These are phyloP conservation scores for Zaprionus obscuricornis DNA, from an alignment of 2,888 invertebrate species.

Conservation along the genomic window DNA sequence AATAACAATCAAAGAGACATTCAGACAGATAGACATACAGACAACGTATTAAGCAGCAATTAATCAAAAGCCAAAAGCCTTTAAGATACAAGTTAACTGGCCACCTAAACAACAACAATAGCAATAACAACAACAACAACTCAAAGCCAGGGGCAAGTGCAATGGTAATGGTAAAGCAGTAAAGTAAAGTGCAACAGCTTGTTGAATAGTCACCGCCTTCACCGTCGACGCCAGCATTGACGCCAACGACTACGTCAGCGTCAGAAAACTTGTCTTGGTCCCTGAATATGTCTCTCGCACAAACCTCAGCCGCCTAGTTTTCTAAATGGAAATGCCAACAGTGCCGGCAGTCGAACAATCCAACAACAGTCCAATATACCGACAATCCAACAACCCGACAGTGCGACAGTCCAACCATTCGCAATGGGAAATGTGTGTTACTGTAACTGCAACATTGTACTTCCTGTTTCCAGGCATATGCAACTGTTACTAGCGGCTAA, in stretches of 20 bases:
- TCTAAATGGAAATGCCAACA: constrained; percentile 73
- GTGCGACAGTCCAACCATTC: too few species aligned
- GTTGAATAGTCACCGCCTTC: constrained; percentile 41
- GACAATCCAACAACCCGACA: too few species aligned
- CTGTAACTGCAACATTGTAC: constrained; percentile 65
- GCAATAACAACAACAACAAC: too few species aligned
- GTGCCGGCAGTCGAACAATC: constrained; percentile 35
- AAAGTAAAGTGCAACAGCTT: constrained; percentile 47
- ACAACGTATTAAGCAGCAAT: constrained; percentile 62
- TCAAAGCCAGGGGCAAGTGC: constrained; percentile 79
- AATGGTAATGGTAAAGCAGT: constrained; percentile 59
- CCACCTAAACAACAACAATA: constrained; percentile 45
- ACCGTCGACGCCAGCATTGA: constrained; percentile 15
- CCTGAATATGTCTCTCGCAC: constrained; percentile 37
- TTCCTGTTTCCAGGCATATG: constrained; percentile 63
- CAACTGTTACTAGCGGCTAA: too few species aligned
- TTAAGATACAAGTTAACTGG: constrained; percentile 49
- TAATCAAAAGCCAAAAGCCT: background rate
- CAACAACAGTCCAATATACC: too few species aligned
- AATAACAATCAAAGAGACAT: constrained; percentile 7
- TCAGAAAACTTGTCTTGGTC: constrained; percentile 69
- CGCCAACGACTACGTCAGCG: constrained; percentile 6
- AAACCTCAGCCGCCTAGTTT: constrained; percentile 52
- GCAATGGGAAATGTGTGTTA: constrained; percentile 75
- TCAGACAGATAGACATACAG: constrained; percentile 20